Evolutionary conservation across 2,113 vertebrate species (phyloP), one percentile per base, ranked within the genome.

Genomic region (Origma solitaria): DNA sequence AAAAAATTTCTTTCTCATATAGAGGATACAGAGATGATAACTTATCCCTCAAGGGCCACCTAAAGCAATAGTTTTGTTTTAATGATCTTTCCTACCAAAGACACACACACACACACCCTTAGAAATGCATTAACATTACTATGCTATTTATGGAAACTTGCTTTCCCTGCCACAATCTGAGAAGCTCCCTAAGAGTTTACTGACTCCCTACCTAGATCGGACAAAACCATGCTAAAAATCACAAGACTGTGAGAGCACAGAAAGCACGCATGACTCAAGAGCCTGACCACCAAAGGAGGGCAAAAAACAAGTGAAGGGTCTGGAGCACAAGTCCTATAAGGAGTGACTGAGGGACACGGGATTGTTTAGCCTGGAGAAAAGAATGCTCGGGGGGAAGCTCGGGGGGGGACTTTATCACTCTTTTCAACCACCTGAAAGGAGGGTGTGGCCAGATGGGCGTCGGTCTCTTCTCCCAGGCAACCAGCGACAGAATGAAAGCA

Each of bases 61-160:
- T 35, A 13, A 21, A 91, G 1, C 17, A 27, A 15, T 15, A 45
- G 28, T 11, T 84, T 42, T 7, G 13, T 28, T 49, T 61, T 66
- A 37, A 31, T 0, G 0, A 23, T 8, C 38, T 57, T 69, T 57
- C 33, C 18, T 23, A 13, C 31, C 20, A 38, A 24, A 68, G 60
- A 60, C 6, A 31, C 5, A 4, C 16, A 18, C 40, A n/a, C 3
- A 53, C 6, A 30, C 5, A 4, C 16, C 20, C 40, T 58, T 10
- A 42, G 13, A 81, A 73, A 18, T 1, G 0, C 2, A 17, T 22
- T 27, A 27, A 37, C 37, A 31, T 0, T 33, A 17, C 19, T 12
- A 3, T 0, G 5, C 7, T 44, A 15, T 20, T 69, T 20, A 40
- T 1, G 1, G 2, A 14, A 76, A 23, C 21, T 20, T 1, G 1